Percentiles rank a stretch among this genome's conserved stretches.
phyloP scores from a whole-genome alignment of 1,140 invertebrate species.

The Pseudomyrmex concolor region DNA sequence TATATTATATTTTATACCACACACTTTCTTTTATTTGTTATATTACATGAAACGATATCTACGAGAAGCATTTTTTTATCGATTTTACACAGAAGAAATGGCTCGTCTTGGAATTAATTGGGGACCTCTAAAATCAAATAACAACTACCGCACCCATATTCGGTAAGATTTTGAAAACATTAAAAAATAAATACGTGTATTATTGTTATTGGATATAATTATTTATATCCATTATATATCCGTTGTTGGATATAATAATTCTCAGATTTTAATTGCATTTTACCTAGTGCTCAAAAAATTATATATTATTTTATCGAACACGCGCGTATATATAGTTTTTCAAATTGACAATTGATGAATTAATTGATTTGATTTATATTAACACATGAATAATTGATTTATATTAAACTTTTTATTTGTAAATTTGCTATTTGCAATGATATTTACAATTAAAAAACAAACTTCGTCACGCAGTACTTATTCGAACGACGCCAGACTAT shows the following conservation, averaged over 20 bases:
- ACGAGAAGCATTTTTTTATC: constrained; percentile 60
- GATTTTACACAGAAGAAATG: constrained; percentile 86
- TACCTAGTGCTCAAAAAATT: neutral
- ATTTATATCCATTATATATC: neutral
- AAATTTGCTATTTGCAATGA: neutral
- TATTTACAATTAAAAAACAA: constrained; percentile 23
- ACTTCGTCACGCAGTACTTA: constrained; percentile 63
- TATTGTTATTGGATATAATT: neutral
- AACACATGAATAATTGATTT: neutral
- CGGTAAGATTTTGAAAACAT: constrained; percentile 67
- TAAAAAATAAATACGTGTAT: neutral
- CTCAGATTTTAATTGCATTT: neutral
- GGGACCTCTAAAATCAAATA: constrained; percentile 76
- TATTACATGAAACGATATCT: neutral
- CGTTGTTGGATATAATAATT: neutral
- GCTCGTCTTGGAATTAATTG: constrained; percentile 86
- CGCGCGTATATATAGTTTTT: neutral
- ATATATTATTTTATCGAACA: neutral
- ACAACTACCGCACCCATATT: constrained; percentile 68
- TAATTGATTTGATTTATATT: neutral
- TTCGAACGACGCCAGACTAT: constrained; percentile 66
- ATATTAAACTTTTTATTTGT: neutral
- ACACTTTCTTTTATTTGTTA: neutral
- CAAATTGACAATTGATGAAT: neutral
- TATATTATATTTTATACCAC: neutral